Conservation (phyloP, 2,113 vertebrate genomes). For the Coregonus clupeaformis region DNA sequence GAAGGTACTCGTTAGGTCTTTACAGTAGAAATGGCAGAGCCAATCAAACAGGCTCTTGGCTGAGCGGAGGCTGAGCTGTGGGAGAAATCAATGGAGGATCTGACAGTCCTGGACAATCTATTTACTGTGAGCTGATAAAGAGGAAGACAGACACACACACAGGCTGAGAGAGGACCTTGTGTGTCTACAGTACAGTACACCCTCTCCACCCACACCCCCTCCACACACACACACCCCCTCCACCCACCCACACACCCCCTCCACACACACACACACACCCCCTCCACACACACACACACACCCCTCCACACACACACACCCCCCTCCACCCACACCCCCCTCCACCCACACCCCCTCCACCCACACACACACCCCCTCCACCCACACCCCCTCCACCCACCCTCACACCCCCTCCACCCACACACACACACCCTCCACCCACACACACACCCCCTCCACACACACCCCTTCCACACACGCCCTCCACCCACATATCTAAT, state of each 20-base stretch:
- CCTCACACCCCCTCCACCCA: neutral
- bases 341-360: too few relatives aligned
- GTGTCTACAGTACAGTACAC: neutral
- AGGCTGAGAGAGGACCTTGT: neutral
- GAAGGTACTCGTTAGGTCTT: constrained; percentile 30
- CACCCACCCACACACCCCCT: neutral
- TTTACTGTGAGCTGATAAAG: constrained; percentile 58
- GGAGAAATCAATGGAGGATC: constrained; percentile 61
- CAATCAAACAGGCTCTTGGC: constrained; percentile 70
- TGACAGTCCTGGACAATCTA: constrained; percentile 56
- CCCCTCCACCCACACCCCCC: neutral
- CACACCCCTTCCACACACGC: neutral
- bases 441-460: neutral
- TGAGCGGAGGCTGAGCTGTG: constrained; percentile 49
- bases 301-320: neutral
- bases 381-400: too few relatives aligned
- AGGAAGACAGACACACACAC: neutral
- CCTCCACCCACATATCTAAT: neutral
- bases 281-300: neutral
- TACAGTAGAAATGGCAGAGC: constrained; percentile 68
- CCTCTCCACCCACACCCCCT: neutral
- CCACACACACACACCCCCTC: neutral
- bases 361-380: too few relatives aligned
- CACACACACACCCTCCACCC: neutral
- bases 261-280: neutral